Conservation (phyloP, 2,888 invertebrate genomes). For the Netelia melanura region DNA sequence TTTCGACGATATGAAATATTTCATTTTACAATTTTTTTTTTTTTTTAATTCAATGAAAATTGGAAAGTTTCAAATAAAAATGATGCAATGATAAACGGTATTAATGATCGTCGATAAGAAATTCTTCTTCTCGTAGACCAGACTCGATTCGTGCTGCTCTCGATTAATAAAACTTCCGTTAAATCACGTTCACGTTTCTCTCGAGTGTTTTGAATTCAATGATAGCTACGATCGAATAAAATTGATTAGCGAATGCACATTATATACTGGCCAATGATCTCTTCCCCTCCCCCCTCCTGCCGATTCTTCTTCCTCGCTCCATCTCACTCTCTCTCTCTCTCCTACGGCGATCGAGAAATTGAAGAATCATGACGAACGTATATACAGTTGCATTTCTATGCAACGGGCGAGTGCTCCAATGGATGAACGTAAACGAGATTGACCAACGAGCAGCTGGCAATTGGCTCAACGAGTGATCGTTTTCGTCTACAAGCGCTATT, state of each 20-base stretch:
- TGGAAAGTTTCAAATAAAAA: neutral
- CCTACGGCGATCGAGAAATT: constrained; percentile 48
- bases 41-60: neutral
- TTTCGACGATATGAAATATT: neutral
- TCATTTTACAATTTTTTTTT: no score
- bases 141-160: neutral
- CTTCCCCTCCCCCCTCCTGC: no score
- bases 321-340: neutral
- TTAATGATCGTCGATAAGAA: neutral
- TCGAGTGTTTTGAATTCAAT: constrained; percentile 51
- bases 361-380: constrained; percentile 60
- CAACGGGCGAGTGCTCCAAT: constrained; percentile 11
- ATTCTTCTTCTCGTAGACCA: neutral
- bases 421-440: constrained; percentile 56
- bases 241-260: constrained; percentile 51
- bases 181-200: constrained; percentile 33
- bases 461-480: constrained; percentile 60
- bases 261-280: constrained; percentile 13
- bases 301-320: no score
- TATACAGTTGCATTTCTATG: constrained; percentile 32
- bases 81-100: neutral
- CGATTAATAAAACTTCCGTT: constrained; percentile 10
- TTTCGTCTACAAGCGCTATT: neutral
- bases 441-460: constrained; percentile 49
- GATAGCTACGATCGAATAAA: constrained; percentile 46